Evolutionary conservation across 2,797 vertebrate species (phyloP), one percentile per base, ranked within the genome.

Genomic region (Echeneis naucrates): DNA sequence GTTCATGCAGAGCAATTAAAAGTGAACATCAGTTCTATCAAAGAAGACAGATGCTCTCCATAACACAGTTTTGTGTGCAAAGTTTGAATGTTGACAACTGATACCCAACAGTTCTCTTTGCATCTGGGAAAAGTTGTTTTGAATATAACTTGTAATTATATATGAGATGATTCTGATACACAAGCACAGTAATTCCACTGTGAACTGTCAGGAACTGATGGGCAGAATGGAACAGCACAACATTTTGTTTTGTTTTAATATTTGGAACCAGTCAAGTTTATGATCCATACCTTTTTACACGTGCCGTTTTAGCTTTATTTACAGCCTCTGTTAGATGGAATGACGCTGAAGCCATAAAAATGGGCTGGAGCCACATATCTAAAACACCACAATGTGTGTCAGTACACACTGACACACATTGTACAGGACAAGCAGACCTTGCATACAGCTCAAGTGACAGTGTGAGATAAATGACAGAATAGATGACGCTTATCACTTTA

Each of bases 401-500:
- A n/a, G 48, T 27, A 26, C 38, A 52, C 7, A 37, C 10, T 47
- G 45, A 37, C 55, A 54, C 57, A 56, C 24, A 24, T 30, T 42
- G 24, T 45, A n/a, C 52, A 30, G 44, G 50, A 80, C 38, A 45
- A 50, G 35, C 32, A 77, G 37, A 58, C 35, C 33, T 27, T 65
- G 56, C 23, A 9, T 56, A 58, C 40, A 51, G 33, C 27, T 7
- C 17, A 35, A 53, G 1, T 6, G 24, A 56, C 9, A 44, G 17
- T n/a, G 26, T 4, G 9, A n/a, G 69, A 75, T 68, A 67, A 55
- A 60, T 23, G 45, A 67, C 45, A 14, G 30, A 65, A 33, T 21
- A 26, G 24, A 78, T 72, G 33, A 72, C 68, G 48, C 37, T 32
- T 55, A 57, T 78, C 51, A 16, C 8, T 26, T 37, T 53, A 23